Percentiles rank a stretch among this genome's conserved stretches.
phyloP scores from a whole-genome alignment of 1,140 invertebrate species.

The Papilio glaucus region DNA sequence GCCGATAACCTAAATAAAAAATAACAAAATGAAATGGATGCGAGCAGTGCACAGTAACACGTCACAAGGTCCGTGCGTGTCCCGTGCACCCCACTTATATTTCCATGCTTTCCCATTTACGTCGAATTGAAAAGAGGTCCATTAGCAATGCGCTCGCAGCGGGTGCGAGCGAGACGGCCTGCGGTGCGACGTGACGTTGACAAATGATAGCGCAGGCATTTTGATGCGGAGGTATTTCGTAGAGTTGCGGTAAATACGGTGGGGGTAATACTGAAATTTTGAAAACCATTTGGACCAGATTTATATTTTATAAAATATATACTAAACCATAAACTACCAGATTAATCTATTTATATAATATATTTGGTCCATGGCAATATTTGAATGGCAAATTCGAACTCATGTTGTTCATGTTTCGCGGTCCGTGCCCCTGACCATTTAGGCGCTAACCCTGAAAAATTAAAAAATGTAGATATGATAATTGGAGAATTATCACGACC shows the following conservation, averaged over 20 bases:
- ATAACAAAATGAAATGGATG: background rate
- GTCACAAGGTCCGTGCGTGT: background rate
- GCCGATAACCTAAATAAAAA: background rate
- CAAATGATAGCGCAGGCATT: background rate
- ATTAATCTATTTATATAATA: too few species aligned
- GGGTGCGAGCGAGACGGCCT: conserved; percentile 1
- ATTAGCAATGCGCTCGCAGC: background rate
- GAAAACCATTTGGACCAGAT: background rate
- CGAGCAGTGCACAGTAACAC: background rate
- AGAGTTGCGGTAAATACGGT: background rate
- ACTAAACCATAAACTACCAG: too few species aligned
- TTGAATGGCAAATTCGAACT: too few species aligned
- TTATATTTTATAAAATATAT: background rate
- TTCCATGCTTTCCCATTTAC: background rate
- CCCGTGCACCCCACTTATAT: background rate
- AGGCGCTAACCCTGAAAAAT: too few species aligned
- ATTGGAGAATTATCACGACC: too few species aligned
- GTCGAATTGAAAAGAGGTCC: background rate
- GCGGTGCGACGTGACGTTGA: background rate
- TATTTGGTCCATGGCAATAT: too few species aligned
- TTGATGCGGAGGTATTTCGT: background rate
- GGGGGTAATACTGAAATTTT: background rate
- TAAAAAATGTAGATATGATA: too few species aligned
- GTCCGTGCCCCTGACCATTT: too few species aligned
- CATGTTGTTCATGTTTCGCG: too few species aligned